These are phyloP conservation scores for Clarias laeviceps DNA, from an alignment of 2,797 vertebrate genomes.

Conservation along the genomic window DNA sequence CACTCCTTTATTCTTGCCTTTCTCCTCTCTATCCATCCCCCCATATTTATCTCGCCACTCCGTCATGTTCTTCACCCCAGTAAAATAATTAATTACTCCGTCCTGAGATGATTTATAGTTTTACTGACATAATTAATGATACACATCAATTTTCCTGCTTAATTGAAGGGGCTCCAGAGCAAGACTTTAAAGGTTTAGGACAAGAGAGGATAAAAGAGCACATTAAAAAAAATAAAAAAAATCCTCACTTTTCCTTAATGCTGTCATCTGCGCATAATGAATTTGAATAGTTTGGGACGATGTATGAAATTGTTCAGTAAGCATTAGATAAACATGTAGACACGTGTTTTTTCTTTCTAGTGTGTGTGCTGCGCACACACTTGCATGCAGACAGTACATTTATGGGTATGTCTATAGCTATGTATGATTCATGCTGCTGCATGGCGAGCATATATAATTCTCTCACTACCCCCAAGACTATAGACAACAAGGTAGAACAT, in stretches of 20 bases:
- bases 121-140: constrained; percentile 97
- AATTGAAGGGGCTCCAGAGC: constrained; percentile 84
- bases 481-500: constrained; percentile 82
- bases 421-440: constrained; percentile 81
- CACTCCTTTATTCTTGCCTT: constrained; percentile 66
- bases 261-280: constrained; percentile 14
- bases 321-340: constrained; percentile 67
- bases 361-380: constrained; percentile 60
- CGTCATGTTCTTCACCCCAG: constrained; percentile 88
- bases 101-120: constrained; percentile 95
- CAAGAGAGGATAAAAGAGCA: constrained; percentile 61
- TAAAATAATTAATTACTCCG: constrained; percentile 95
- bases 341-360: constrained; percentile 60
- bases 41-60: constrained; percentile 85
- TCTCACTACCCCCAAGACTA: constrained; percentile 76
- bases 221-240: constrained; percentile 22
- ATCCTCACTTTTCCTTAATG: constrained; percentile 40
- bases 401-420: constrained; percentile 74
- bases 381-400: constrained; percentile 52
- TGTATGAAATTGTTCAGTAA: constrained; percentile 60
- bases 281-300: constrained; percentile 54
- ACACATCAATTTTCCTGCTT: constrained; percentile 92
- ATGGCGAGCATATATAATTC: constrained; percentile 80
- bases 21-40: constrained; percentile 61
- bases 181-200: constrained; percentile 72